Evolutionary conservation across 1,140 invertebrate species (phyloP).

Genomic region (Lepidostoma basale): DNA sequence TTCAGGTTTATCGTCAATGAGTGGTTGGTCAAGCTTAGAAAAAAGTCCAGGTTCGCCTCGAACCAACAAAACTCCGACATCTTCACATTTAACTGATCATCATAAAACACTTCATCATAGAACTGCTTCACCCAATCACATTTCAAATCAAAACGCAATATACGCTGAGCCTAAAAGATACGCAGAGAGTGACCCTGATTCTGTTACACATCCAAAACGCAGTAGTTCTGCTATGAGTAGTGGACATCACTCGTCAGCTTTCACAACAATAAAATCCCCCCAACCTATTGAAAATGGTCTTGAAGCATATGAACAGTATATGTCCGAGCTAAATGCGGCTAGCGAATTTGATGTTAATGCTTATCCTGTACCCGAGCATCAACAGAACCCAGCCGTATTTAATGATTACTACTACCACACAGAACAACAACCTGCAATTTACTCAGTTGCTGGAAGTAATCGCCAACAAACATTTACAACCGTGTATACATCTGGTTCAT

Average conservation of each 20-base stretch:
- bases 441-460: conserved; percentile 75
- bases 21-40: conserved; percentile 81
- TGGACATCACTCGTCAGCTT: conserved; percentile 58
- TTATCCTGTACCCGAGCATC: conserved; percentile 21
- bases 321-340: conserved; percentile 59
- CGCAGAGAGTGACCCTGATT: conserved; percentile 38
- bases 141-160: background rate
- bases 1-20: conserved; percentile 84
- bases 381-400: conserved; percentile 33
- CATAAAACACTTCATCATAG: conserved; percentile 32
- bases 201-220: conserved; percentile 50
- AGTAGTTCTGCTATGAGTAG: conserved; percentile 54
- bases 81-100: conserved; percentile 24
- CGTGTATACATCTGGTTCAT: conserved; percentile 71
- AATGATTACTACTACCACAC: conserved; percentile 63
- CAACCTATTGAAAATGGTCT: conserved; percentile 50
- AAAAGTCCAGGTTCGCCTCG: conserved; percentile 79
- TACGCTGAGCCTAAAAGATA: conserved; percentile 40
- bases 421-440: conserved; percentile 72
- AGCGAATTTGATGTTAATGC: conserved; percentile 48
- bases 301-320: conserved; percentile 56
- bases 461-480: conserved; percentile 71
- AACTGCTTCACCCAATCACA: conserved; percentile 25
- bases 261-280: conserved; percentile 58
- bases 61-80: conserved; percentile 53